A percentile compares a stretch with the other conserved stretches of the same genome.
Evolutionary conservation across 2,797 vertebrate species (phyloP).

Genomic region (Tokudaia muenninki): DNA sequence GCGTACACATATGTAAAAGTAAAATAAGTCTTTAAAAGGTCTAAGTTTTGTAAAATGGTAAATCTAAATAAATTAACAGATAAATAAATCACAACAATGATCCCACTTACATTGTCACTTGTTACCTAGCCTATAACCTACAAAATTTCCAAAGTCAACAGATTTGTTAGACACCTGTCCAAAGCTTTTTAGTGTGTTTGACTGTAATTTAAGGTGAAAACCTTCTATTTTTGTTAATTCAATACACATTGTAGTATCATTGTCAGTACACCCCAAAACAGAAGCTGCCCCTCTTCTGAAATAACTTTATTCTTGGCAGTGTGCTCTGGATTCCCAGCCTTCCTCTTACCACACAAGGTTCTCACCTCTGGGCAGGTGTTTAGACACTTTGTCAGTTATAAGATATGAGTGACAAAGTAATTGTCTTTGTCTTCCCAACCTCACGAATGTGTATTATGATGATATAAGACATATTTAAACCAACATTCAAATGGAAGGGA

Average conservation of each 20-base stretch:
- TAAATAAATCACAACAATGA: background rate
- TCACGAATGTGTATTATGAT: background rate
- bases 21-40: background rate
- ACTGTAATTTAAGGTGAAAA: background rate
- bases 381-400: background rate
- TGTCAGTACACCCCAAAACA: background rate
- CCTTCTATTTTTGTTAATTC: background rate
- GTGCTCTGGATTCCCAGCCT: background rate
- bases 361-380: background rate
- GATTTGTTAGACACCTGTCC: background rate
- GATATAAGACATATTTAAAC: background rate
- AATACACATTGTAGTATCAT: background rate
- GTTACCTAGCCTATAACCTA: background rate
- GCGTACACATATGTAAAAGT: background rate
- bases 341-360: background rate
- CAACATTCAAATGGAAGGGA: background rate
- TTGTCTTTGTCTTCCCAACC: background rate
- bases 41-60: background rate
- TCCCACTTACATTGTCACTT: background rate
- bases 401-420: background rate
- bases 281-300: background rate
- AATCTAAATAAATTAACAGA: background rate
- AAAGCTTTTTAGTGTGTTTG: background rate
- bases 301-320: background rate
- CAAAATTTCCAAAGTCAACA: background rate